Base-by-base conservation (phyloP, 1,140 invertebrate genomes). In the Hypsibius dujardini region DNA sequence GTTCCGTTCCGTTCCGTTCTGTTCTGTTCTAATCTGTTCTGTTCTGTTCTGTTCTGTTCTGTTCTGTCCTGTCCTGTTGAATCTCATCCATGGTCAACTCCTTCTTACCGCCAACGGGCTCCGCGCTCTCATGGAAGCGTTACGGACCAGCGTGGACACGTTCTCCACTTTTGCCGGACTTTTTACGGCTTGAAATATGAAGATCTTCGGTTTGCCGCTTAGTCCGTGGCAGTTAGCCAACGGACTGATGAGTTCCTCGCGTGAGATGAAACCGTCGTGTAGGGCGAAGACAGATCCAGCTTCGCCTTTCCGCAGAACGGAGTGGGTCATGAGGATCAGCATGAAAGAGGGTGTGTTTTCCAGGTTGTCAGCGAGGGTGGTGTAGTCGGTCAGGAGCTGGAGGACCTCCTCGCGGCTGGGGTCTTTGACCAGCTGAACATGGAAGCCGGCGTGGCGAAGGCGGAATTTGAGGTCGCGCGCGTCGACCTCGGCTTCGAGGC, bases 261-360 rank as follows among this genome's bases (percentile, higher is more conserved):
- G 42, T 7, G 62, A 15, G 12, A 67, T 15, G 62, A 67, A 67
- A 15, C 12, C 62, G 62, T 67, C 62, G 62, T 67, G 45, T n/a
- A 56, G 50, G 7, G n/a, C 7, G 7, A 56, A 7, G 50, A 56
- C 50, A 56, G n/a, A n/a, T 56, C 50, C 7, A 7, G 7, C 50
- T 56, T 56, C 50, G 7, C 50, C 50, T 56, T 56, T 56, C 7
- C 7, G 50, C n/a, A n/a, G n/a, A n/a, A 67, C 12, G 12, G 12
- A 15, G 7, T 67, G 62, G 12, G 62, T 15, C 12, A 67, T 12
- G 12, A 67, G 3, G 12, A 67, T 42, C 62, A 67, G 12, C 62
- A 67, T 15, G 62, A 67, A 67, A 42, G 3, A 67, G 3, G 3
- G 3, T 12, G 42, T 67, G 62, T 3, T 67, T 3, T 67, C 3